phyloP scores from a whole-genome alignment of 2,797 vertebrate genomes.

The Iguana delicatissima region DNA sequence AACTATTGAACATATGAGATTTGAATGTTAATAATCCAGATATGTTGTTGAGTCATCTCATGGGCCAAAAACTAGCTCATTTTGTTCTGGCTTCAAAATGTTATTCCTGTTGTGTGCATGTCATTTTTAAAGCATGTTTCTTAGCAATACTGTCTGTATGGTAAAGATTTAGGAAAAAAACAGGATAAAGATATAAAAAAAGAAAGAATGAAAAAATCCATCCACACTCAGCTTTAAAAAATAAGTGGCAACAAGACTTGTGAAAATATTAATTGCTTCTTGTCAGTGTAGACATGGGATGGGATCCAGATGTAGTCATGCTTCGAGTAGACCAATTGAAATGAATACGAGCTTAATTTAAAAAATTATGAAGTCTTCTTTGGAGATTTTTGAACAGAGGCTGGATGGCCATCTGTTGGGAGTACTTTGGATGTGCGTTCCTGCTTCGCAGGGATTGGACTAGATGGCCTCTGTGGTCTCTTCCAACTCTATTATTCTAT shows the following conservation, averaged over 20 bases:
- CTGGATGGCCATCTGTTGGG: too few relatives aligned
- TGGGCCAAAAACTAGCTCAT: conserved; percentile 42
- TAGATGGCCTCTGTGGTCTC: too few relatives aligned
- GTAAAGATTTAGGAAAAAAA: neutral
- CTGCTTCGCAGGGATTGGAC: too few relatives aligned
- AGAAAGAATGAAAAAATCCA: neutral
- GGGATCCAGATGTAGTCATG: too few relatives aligned
- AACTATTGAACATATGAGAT: conserved; percentile 60
- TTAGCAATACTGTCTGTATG: neutral
- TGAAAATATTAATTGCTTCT: neutral
- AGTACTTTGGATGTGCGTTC: too few relatives aligned
- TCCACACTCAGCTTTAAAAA: neutral
- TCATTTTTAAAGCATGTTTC: neutral
- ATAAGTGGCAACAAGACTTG: neutral
- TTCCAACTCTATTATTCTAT: too few relatives aligned
- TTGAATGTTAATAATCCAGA: conserved; percentile 64
- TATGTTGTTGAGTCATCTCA: conserved; percentile 45
- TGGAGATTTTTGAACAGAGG: too few relatives aligned
- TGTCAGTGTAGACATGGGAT: too few relatives aligned
- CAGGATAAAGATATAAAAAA: neutral
- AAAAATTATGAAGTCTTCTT: neutral
- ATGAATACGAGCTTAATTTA: neutral
- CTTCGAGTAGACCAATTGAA: too few relatives aligned
- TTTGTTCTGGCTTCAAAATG: neutral
- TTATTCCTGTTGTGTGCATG: neutral